These are phyloP conservation scores for Cettia cetti DNA, from an alignment of 2,113 vertebrate genomes.

Conservation along the genomic window DNA sequence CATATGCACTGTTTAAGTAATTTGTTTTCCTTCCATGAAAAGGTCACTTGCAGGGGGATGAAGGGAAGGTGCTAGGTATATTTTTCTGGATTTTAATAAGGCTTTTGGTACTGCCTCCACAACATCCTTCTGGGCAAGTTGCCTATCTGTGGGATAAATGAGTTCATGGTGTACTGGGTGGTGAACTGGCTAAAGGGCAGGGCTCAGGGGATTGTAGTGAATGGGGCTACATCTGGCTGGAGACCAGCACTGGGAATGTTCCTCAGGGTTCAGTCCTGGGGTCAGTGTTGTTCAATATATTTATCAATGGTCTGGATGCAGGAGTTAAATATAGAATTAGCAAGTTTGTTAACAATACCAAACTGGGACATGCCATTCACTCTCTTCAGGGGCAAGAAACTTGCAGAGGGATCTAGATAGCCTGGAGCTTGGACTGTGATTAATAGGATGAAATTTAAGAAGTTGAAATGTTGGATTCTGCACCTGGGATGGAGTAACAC, in stretches of 20 bases:
- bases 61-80: background rate
- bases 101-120: background rate
- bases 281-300: background rate
- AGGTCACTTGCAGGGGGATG: background rate
- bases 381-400: background rate
- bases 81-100: background rate
- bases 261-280: background rate
- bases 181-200: background rate
- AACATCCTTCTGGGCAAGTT: background rate
- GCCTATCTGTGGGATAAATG: background rate
- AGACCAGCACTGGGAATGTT: background rate
- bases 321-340: background rate
- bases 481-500: background rate
- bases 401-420: background rate
- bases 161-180: background rate
- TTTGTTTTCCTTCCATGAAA: background rate
- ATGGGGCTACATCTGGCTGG: background rate
- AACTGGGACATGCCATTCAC: background rate
- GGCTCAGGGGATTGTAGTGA: background rate
- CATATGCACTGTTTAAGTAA: background rate
- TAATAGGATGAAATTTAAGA: background rate
- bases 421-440: background rate
- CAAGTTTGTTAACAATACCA: background rate
- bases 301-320: background rate
- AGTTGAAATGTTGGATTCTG: background rate